Conservation (phyloP, 2,113 vertebrate species). For the Phainopepla nitens region DNA sequence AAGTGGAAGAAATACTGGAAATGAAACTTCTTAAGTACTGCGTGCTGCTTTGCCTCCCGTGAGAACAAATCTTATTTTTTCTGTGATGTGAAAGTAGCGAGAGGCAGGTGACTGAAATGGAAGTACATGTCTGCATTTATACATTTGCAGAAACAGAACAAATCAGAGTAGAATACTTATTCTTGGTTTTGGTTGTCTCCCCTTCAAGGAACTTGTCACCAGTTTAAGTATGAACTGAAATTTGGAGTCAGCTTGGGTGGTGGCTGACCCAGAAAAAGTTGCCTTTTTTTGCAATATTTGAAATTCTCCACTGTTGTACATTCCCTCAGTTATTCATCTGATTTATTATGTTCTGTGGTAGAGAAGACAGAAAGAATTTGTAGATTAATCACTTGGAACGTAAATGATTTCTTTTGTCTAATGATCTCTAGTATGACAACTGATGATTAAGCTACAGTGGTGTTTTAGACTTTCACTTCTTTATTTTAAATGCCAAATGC, state of each 20-base stretch:
- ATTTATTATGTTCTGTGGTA: neutral
- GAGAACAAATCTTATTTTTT: neutral
- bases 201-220: neutral
- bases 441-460: neutral
- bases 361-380: neutral
- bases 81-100: neutral
- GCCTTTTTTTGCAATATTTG: neutral
- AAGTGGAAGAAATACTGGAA: neutral
- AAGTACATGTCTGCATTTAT: neutral
- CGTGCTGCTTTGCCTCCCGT: neutral
- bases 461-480: neutral
- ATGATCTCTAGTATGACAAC: neutral
- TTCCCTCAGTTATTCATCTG: neutral
- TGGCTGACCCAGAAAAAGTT: neutral
- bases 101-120: neutral
- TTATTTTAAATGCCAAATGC: neutral
- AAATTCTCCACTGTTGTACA: neutral
- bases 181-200: neutral
- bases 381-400: neutral
- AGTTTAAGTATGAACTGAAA: neutral
- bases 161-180: neutral
- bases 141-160: neutral
- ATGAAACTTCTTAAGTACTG: neutral
- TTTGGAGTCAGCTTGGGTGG: neutral
- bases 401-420: neutral